phyloP scores from a whole-genome alignment of 2,113 vertebrate species.

The Daphoenositta chrysoptera region DNA sequence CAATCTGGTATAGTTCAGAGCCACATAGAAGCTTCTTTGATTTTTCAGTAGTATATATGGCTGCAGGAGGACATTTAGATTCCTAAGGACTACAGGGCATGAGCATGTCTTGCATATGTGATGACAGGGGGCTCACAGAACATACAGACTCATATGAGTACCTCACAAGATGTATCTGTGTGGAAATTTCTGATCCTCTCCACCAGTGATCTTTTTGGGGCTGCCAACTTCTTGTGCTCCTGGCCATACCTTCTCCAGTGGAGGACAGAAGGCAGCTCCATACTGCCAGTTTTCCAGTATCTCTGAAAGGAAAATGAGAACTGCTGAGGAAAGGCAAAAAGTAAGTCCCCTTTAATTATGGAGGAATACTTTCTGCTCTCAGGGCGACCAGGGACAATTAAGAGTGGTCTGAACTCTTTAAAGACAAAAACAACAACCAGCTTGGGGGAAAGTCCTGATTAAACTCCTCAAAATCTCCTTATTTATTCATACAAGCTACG shows the following conservation, averaged over 20 bases:
- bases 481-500: neutral
- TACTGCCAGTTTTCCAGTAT: neutral
- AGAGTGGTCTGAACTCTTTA: neutral
- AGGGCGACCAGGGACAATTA: neutral
- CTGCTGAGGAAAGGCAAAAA: neutral
- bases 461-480: neutral
- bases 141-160: neutral
- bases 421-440: neutral
- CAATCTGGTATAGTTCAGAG: neutral
- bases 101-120: fast-evolving
- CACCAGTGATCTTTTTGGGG: neutral
- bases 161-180: neutral
- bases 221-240: neutral
- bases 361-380: neutral
- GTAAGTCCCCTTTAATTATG: neutral
- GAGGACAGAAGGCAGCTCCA: neutral
- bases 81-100: neutral
- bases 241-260: neutral
- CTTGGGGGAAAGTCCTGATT: neutral
- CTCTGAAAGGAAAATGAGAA: neutral
- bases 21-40: neutral
- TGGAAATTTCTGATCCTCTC: neutral
- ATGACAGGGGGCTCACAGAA: neutral
- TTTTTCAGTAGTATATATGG: neutral
- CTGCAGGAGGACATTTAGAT: neutral